phyloP scores from a whole-genome alignment of 2,113 vertebrate genomes.

The Corythoichthys haematopterus region DNA sequence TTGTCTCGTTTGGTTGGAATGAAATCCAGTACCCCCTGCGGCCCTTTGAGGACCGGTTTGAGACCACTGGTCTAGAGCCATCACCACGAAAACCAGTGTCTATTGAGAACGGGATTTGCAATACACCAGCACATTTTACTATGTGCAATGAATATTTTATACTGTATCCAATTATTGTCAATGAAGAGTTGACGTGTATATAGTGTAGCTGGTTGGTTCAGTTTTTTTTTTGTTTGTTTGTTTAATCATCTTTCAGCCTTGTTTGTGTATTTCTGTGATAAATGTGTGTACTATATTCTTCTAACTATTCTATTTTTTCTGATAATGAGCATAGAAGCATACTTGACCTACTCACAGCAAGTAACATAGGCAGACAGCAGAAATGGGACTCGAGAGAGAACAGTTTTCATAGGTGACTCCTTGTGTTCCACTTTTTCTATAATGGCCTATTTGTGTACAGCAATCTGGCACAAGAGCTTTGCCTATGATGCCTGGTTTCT shows the following conservation, averaged over 20 bases:
- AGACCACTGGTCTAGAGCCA: no score
- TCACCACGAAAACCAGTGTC: no score
- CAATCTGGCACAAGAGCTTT: conserved; percentile 55
- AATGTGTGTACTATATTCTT: conserved; percentile 36
- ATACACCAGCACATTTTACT: no score
- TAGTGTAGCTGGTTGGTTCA: no score
- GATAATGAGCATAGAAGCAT: conserved; percentile 51
- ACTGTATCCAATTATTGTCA: no score
- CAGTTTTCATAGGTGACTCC: conserved; percentile 58
- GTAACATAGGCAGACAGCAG: conserved; percentile 8
- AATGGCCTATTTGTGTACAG: conserved; percentile 65
- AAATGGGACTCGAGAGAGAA: conserved; percentile 22
- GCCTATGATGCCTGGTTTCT: conserved; percentile 63
- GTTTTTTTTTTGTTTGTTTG: conserved; percentile 6
- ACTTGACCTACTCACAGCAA: conserved; percentile 43
- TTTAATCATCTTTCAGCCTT: conserved; percentile 11
- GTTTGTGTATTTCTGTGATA: conserved; percentile 22
- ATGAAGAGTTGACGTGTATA: neutral
- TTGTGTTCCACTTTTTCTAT: conserved; percentile 62
- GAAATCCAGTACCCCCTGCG: no score
- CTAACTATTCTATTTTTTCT: conserved; percentile 59
- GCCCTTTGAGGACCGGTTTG: no score
- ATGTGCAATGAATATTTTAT: no score
- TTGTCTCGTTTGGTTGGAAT: no score
- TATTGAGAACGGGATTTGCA: no score